These are phyloP conservation scores for Neostethus bicornis DNA, from an alignment of 2,797 vertebrate genomes.

Conservation along the genomic window DNA sequence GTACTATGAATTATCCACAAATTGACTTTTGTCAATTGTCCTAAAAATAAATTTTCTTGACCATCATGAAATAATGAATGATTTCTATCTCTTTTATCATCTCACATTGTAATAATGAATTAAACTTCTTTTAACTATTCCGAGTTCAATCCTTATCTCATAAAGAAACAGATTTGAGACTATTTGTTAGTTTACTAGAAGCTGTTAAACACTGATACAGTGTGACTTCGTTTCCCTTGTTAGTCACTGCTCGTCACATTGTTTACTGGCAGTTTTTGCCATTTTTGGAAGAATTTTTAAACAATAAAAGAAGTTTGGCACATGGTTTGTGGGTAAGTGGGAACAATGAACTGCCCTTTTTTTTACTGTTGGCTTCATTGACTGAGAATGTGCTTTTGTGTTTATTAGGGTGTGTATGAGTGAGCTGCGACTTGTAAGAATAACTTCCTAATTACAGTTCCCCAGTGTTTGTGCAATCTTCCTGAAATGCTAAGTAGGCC, in stretches of 20 bases:
- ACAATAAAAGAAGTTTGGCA: not conserved
- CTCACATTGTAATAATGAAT: no score
- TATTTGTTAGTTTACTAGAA: not conserved
- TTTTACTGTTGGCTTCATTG: constrained; percentile 24
- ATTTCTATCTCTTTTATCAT: no score
- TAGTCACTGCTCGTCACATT: not conserved
- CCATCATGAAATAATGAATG: no score
- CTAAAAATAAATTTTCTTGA: no score
- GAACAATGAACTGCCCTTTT: constrained; percentile 1
- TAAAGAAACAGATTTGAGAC: not conserved
- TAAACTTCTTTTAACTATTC: no score
- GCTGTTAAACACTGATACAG: not conserved
- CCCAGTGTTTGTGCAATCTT: constrained; percentile 68
- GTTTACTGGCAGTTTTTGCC: not conserved
- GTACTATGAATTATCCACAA: no score
- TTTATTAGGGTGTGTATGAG: constrained; percentile 15
- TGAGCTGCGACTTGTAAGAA: constrained; percentile 57
- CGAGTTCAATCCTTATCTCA: not conserved
- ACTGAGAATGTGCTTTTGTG: constrained; percentile 12
- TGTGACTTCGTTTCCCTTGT: not conserved
- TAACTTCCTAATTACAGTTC: constrained; percentile 72
- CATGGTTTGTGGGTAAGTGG: not conserved
- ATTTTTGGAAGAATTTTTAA: not conserved
- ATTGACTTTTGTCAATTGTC: no score
- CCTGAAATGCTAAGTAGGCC: constrained; percentile 72